phyloP scores from a whole-genome alignment of 2,888 invertebrate species.

The Brenthis daphne region DNA sequence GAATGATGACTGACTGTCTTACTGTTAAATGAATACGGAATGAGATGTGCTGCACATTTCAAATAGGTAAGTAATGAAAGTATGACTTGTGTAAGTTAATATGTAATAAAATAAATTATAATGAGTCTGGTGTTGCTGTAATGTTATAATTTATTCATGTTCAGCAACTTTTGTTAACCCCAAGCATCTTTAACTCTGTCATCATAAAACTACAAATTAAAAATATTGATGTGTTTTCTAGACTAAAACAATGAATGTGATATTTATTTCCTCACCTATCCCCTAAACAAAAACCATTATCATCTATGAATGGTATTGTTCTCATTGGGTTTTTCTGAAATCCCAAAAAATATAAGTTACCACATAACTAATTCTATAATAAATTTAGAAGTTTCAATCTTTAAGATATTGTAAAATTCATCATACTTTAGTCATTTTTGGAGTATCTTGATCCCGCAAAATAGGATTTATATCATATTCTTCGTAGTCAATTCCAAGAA shows the following conservation, averaged over 20 bases:
- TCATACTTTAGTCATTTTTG: slow-evolving; percentile 60
- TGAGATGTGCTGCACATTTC: too few species aligned
- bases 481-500: slow-evolving; percentile 57
- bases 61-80: too few species aligned
- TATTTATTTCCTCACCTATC: slow-evolving; percentile 54
- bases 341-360: slow-evolving; percentile 3
- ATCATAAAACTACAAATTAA: too few species aligned
- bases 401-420: neutral
- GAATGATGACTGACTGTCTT: too few species aligned
- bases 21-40: too few species aligned
- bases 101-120: too few species aligned
- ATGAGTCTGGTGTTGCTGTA: too few species aligned
- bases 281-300: slow-evolving; percentile 62
- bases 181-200: too few species aligned
- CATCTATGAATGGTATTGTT: slow-evolving; percentile 66
- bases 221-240: too few species aligned
- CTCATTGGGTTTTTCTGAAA: slow-evolving; percentile 75
- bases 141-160: too few species aligned
- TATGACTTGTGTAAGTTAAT: too few species aligned
- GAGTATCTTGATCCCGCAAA: slow-evolving; percentile 63
- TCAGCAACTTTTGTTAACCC: too few species aligned
- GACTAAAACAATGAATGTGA: neutral
- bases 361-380: neutral
- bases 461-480: slow-evolving; percentile 60
- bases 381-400: neutral